phyloP scores from a whole-genome alignment of 2,113 vertebrate genomes.

The Dromaius novaehollandiae region DNA sequence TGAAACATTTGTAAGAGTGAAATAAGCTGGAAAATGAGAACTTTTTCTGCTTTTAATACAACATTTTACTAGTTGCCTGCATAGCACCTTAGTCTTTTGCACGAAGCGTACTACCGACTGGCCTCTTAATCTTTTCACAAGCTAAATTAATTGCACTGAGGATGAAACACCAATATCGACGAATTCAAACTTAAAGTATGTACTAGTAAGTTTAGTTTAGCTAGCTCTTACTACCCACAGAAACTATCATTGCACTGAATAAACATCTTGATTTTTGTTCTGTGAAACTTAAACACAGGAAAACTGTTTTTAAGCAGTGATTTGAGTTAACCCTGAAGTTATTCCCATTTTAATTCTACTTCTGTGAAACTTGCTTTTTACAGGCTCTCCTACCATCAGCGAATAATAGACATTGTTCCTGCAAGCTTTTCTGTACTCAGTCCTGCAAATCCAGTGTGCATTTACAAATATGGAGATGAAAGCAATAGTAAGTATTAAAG shows the following conservation, averaged over 20 bases:
- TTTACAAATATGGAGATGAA: conserved; percentile 92
- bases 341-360: neutral
- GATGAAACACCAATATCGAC: neutral
- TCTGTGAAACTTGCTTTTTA: conserved; percentile 11
- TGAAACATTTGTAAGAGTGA: neutral
- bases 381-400: conserved; percentile 96
- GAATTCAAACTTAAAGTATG: neutral
- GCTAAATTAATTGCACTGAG: neutral
- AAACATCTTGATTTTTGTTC: neutral
- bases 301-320: neutral
- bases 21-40: neutral
- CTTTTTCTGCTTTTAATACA: neutral
- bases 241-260: neutral
- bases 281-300: neutral
- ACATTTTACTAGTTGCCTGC: neutral
- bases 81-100: neutral
- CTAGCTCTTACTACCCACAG: neutral
- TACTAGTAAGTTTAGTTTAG: neutral
- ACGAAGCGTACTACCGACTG: neutral
- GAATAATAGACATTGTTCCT: conserved; percentile 95
- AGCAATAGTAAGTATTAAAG: conserved; percentile 83
- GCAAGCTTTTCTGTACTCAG: conserved; percentile 90
- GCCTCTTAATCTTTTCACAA: neutral
- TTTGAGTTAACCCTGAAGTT: neutral
- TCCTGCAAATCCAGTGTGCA: conserved; percentile 88